Base-by-base conservation (phyloP, 2,888 invertebrate species). In the Athripsodes cinereus region DNA sequence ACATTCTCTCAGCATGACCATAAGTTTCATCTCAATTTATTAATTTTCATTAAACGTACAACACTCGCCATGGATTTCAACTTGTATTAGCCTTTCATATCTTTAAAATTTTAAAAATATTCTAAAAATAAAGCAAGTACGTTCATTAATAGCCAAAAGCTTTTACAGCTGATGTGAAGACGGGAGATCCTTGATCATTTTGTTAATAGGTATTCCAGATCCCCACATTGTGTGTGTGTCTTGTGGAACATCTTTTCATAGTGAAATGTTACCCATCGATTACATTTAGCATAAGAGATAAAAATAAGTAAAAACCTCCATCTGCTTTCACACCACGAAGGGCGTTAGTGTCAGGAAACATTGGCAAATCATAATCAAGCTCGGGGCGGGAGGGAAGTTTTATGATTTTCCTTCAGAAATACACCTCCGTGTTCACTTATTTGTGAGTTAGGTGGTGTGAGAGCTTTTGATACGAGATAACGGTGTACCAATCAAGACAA, bases 331-430 rank as follows among this genome's bases (percentile, higher is more conserved):
- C 31, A 21, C 51, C 35, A 53, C 22, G 16, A 22, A 52, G 50
- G 50, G 54, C 54, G 59, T 55, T 54, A 52, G 53, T 56, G 62
- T 59, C 62, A 62, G 58, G 52, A 53, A 55, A 50, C 61, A 57
- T 58, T 56, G 61, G 58, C 61, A 61, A 62, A 62, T 62, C 62
- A 59, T 57, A 62, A 62, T 62, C 59, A 62, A 26, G 26, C 26
- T 26, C 26, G 26, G 26, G 26, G 52, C 50, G 26, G 26, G n/a
- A 53, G 52, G 52, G 49, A 49, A 59, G 49, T 62, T 59, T 62
- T 62, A 59, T 57, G 62, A 57, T 62, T 62, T 59, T 57, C 54
- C 53, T 49, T 35, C 55, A 59, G 56, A 48, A 48, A 48, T 48
- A 20, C 48, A n/a, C 19, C 48, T 20, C 48, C 26, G 26, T 26